phyloP scores from a whole-genome alignment of 2,797 vertebrate species.

The Pampus argenteus region DNA sequence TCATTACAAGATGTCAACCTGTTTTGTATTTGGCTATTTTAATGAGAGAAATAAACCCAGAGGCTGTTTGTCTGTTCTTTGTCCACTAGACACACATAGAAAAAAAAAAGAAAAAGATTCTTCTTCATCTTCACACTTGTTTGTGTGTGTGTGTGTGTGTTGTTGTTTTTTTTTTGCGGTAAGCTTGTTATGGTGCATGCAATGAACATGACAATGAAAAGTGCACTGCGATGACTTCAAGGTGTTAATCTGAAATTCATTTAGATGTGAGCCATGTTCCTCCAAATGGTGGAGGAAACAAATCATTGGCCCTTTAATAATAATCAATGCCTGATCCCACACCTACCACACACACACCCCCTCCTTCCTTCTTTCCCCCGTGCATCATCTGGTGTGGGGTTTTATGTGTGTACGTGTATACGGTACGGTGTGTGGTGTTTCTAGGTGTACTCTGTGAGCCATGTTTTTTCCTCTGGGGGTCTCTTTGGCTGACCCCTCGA shows the following conservation, averaged over 20 bases:
- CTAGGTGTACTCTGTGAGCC: slow-evolving; percentile 75
- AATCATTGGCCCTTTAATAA: slow-evolving; percentile 83
- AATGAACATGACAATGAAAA: slow-evolving; percentile 51
- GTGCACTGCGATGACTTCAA: slow-evolving; percentile 63
- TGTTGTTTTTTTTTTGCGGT: not conserved
- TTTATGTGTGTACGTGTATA: slow-evolving; percentile 68
- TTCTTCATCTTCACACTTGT: not conserved
- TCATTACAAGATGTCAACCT: slow-evolving; percentile 54
- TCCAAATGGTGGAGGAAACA: slow-evolving; percentile 77
- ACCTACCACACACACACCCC: slow-evolving; percentile 16
- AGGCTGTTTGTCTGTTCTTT: slow-evolving; percentile 45
- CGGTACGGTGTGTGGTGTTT: slow-evolving; percentile 69
- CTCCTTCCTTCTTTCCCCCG: slow-evolving; percentile 27
- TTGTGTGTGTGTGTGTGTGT: not conserved
- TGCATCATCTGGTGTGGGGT: slow-evolving; percentile 72
- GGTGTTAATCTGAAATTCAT: slow-evolving; percentile 79
- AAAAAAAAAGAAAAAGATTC: not conserved
- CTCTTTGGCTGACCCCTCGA: slow-evolving; percentile 76
- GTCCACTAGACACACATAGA: slow-evolving; percentile 5
- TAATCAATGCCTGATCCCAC: slow-evolving; percentile 77
- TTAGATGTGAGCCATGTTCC: slow-evolving; percentile 75
- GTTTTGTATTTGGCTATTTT: slow-evolving; percentile 49
- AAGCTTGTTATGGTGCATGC: slow-evolving; percentile 17
- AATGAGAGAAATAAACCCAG: slow-evolving; percentile 54
- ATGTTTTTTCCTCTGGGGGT: slow-evolving; percentile 77